Conservation (phyloP, 2,797 vertebrate species). For the Helostoma temminkii region DNA sequence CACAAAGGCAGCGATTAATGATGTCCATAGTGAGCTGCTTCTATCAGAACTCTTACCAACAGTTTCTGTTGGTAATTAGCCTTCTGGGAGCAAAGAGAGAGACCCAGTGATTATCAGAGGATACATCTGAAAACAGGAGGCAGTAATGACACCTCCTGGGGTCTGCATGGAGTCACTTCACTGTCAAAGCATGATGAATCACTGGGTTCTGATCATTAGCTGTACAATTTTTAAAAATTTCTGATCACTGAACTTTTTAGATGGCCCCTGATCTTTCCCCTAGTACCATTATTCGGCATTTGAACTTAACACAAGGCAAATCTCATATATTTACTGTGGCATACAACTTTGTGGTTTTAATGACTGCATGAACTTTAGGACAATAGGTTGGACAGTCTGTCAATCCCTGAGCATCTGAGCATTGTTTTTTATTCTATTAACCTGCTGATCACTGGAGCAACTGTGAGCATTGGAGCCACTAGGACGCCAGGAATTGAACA, state of each 20-base stretch:
- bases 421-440: constrained; percentile 68
- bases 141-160: too few species aligned
- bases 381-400: neutral
- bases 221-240: too few species aligned
- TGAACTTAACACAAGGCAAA: too few species aligned
- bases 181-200: too few species aligned
- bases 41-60: constrained; percentile 52
- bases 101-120: neutral
- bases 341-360: too few species aligned
- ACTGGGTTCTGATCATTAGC: neutral
- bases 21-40: constrained; percentile 41
- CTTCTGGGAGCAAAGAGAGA: constrained; percentile 43
- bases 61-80: constrained; percentile 72
- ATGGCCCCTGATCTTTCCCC: too few species aligned
- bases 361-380: neutral
- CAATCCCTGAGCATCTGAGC: constrained; percentile 67
- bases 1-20: constrained; percentile 37
- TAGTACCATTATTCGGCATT: too few species aligned
- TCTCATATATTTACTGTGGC: too few species aligned
- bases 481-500: too few species aligned
- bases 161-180: neutral
- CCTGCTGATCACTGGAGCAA: constrained; percentile 42
- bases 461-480: constrained; percentile 30
- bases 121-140: too few species aligned
- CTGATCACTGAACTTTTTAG: too few species aligned